phyloP scores from a whole-genome alignment of 2,797 vertebrate genomes.

The Cetoscarus ocellatus region DNA sequence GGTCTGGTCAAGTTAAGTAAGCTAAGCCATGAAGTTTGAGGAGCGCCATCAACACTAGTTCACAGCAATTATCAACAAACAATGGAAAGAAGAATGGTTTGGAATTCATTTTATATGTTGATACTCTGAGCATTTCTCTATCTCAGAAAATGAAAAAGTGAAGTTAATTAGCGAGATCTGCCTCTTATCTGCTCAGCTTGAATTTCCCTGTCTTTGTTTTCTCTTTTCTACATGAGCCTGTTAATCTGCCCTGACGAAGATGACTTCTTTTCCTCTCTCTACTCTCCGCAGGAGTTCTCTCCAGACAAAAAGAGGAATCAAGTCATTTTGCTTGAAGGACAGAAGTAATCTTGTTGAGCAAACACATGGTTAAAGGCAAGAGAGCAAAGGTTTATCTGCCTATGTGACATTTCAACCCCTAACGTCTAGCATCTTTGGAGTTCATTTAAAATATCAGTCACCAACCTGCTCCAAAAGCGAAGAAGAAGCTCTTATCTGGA shows the following conservation, averaged over 20 bases:
- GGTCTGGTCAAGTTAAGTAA: constrained; percentile 10
- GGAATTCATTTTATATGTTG: no score
- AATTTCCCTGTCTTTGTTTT: constrained; percentile 44
- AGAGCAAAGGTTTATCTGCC: constrained; percentile 20
- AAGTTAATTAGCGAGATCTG: background rate
- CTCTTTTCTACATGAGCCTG: constrained; percentile 22
- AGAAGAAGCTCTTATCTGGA: constrained; percentile 92
- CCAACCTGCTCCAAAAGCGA: constrained; percentile 93
- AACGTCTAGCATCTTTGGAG: background rate
- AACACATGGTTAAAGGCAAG: constrained; percentile 14
- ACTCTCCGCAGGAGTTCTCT: constrained; percentile 28
- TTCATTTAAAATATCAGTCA: constrained; percentile 33
- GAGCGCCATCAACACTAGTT: constrained; percentile 1
- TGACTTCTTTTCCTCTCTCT: background rate
- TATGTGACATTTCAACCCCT: background rate
- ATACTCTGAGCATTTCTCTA: no score
- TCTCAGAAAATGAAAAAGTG: constrained; percentile 1
- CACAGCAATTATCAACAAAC: background rate
- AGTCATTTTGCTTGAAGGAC: constrained; percentile 50
- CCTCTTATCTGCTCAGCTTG: background rate
- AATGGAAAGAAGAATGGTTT: background rate
- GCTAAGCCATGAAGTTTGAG: background rate
- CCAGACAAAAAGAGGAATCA: constrained; percentile 57
- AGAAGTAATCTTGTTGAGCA: constrained; percentile 55
- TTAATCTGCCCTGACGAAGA: constrained; percentile 53